Percentiles rank a stretch among this genome's conserved stretches.
phyloP scores from a whole-genome alignment of 1,140 invertebrate species.

The Trypoxylus dichotomus region DNA sequence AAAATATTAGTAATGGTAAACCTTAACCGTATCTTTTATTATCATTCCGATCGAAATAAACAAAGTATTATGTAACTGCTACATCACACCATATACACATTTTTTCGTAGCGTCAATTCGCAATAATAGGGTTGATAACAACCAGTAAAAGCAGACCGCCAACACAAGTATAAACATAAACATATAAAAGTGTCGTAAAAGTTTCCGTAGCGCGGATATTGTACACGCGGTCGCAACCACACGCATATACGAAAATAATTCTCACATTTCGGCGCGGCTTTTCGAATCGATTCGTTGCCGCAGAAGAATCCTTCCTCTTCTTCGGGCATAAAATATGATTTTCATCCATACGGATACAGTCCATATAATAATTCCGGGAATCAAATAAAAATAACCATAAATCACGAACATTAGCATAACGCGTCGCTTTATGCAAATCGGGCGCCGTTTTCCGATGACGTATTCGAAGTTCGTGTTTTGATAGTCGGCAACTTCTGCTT shows the following conservation, averaged over 20 bases:
- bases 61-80: conserved; percentile 9
- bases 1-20: background rate
- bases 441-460: conserved; percentile 37
- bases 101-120: background rate
- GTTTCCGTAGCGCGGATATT: conserved; percentile 1
- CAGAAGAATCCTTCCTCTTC: conserved; percentile 13
- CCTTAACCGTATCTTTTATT: background rate
- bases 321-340: conserved; percentile 53
- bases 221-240: background rate
- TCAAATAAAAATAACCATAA: conserved; percentile 56
- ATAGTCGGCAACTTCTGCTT: conserved; percentile 31
- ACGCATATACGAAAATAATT: conserved; percentile 41
- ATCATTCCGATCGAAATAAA: background rate
- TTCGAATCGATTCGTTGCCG: conserved; percentile 41
- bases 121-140: conserved; percentile 20
- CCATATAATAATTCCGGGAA: conserved; percentile 56
- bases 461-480: conserved; percentile 45
- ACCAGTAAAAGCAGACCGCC: conserved; percentile 20
- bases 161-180: conserved; percentile 33
- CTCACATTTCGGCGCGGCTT: conserved; percentile 32
- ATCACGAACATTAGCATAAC: conserved; percentile 53
- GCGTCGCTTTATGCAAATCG: conserved; percentile 52
- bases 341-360: conserved; percentile 56
- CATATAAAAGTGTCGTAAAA: conserved; percentile 39
- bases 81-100: background rate